These are phyloP conservation scores for Nomada hirtipes DNA, from an alignment of 2,888 invertebrate species.

Conservation along the genomic window DNA sequence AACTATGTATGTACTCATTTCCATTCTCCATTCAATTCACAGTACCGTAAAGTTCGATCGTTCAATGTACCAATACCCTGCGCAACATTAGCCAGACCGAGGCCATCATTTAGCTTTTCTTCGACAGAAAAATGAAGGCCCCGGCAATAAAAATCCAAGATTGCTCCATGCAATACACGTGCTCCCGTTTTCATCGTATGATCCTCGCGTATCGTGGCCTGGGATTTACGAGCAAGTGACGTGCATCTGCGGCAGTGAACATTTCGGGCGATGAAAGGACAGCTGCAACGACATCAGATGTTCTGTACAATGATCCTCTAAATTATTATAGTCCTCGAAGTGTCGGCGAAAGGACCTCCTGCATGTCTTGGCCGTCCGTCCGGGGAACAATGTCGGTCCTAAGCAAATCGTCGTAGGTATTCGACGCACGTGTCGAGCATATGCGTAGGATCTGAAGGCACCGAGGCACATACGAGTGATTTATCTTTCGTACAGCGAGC, in stretches of 20 bases:
- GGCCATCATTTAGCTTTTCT: conserved; percentile 4
- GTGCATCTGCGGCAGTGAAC: conserved; percentile 24
- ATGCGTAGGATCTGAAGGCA: conserved; percentile 43
- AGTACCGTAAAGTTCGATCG: background rate
- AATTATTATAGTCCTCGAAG: conserved; percentile 49
- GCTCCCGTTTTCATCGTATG: background rate
- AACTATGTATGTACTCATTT: too few relatives aligned
- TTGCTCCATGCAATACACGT: background rate
- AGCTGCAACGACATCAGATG: conserved; percentile 21
- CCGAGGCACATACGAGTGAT: conserved; percentile 4
- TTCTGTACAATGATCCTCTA: conserved; percentile 15
- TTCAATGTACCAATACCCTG: background rate
- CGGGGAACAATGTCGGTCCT: conserved; percentile 42
- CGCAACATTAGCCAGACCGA: background rate
- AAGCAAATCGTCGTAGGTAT: conserved; percentile 33
- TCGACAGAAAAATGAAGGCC: background rate
- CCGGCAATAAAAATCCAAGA: background rate
- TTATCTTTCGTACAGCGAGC: conserved; percentile 18
- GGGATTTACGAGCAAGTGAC: conserved; percentile 19
- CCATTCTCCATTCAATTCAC: background rate
- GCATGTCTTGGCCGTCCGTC: background rate
- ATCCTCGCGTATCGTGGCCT: background rate
- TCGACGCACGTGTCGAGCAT: conserved; percentile 58
- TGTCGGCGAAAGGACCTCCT: conserved; percentile 17
- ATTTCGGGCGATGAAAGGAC: conserved; percentile 42